Percentiles rank a stretch among this genome's conserved stretches.
These are phyloP conservation scores for Phania funesta DNA, from an alignment of 2,888 invertebrate genomes.

Conservation along the genomic window DNA sequence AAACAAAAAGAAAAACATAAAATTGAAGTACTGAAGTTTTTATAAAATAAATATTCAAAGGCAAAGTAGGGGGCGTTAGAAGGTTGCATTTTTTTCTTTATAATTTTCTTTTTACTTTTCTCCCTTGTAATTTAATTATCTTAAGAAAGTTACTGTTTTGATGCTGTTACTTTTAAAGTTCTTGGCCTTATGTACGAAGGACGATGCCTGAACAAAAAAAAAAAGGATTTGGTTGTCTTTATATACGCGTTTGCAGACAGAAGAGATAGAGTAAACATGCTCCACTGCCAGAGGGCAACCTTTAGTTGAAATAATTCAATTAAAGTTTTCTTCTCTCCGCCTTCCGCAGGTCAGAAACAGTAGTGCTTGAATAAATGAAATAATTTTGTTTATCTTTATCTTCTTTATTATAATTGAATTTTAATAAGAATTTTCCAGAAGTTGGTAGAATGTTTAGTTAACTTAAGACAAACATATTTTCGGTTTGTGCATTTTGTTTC, in stretches of 20 bases:
- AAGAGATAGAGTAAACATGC: background rate
- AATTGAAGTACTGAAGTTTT: background rate
- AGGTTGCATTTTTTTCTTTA: slow-evolving; percentile 17
- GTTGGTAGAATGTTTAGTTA: background rate
- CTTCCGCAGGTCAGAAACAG: background rate
- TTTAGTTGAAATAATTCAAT: slow-evolving; percentile 36
- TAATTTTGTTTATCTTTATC: background rate
- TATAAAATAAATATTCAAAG: slow-evolving; percentile 22
- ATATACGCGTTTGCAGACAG: background rate
- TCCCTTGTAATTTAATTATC: slow-evolving; percentile 51
- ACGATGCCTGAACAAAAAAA: background rate
- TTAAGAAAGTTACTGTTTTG: slow-evolving; percentile 24
- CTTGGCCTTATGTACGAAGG: background rate
- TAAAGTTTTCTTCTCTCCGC: background rate
- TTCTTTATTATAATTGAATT: slow-evolving; percentile 3
- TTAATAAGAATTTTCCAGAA: slow-evolving; percentile 8
- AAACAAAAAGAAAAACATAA: background rate
- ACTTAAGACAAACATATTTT: background rate
- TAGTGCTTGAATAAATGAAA: slow-evolving; percentile 19
- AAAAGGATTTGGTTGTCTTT: slow-evolving; percentile 3
- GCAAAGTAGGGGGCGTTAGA: slow-evolving; percentile 1
- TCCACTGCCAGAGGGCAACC: background rate
- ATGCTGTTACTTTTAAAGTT: background rate
- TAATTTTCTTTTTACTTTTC: slow-evolving; percentile 3
- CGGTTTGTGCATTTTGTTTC: background rate